These are phyloP conservation scores for Chloropsis hardwickii DNA, from an alignment of 2,113 vertebrate genomes.

Conservation along the genomic window DNA sequence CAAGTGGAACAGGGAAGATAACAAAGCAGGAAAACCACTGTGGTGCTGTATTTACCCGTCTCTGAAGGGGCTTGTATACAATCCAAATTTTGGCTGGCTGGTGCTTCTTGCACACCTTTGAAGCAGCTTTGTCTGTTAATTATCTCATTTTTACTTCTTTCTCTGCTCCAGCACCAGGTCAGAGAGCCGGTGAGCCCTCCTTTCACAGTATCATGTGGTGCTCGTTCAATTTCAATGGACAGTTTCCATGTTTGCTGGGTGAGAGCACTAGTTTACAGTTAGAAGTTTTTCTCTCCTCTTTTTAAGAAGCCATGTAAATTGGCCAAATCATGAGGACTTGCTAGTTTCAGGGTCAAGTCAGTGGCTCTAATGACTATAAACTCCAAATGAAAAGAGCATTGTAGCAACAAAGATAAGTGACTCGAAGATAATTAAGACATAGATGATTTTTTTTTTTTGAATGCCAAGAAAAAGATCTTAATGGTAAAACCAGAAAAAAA, in stretches of 20 bases:
- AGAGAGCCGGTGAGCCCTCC: not conserved
- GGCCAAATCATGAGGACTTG: not conserved
- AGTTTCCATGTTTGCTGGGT: not conserved
- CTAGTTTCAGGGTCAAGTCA: not conserved
- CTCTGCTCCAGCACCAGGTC: accelerated
- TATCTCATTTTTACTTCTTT: not conserved
- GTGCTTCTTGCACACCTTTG: not conserved
- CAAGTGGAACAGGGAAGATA: not conserved
- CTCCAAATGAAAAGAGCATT: not conserved
- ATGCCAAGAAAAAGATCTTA: not conserved
- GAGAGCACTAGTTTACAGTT: not conserved
- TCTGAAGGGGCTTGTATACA: not conserved
- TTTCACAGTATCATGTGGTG: accelerated
- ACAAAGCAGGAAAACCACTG: not conserved
- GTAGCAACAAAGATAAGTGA: not conserved
- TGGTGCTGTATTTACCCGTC: not conserved
- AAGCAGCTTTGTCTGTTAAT: not conserved
- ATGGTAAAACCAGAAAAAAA: not conserved
- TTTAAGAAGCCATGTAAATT: not conserved
- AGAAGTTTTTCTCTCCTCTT: not conserved
- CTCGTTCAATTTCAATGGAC: not conserved
- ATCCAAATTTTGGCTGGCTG: not conserved
- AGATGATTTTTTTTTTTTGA: not conserved
- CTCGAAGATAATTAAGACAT: not conserved
- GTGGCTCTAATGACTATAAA: not conserved